A percentile compares a stretch with the other conserved stretches of the same genome.
phyloP scores from a whole-genome alignment of 2,888 invertebrate species.

The Liopterus haemorrhoidalis region DNA sequence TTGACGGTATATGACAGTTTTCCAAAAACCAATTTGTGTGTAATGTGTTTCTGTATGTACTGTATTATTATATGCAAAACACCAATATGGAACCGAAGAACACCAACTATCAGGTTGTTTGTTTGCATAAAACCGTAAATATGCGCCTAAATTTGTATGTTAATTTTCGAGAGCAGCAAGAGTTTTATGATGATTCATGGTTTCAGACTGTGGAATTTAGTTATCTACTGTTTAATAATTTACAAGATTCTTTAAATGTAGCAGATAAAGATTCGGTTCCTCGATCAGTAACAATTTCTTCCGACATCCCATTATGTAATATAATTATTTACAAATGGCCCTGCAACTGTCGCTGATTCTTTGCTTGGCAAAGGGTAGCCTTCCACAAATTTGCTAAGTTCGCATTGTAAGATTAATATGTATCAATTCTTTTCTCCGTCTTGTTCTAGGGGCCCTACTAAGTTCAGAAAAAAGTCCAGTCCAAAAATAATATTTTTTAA shows the following conservation, averaged over 20 bases:
- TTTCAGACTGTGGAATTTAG: conserved; percentile 33
- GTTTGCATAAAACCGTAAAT: conserved; percentile 34
- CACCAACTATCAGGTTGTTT: conserved; percentile 36
- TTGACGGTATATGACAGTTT: too few species aligned
- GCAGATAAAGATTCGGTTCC: conserved; percentile 33
- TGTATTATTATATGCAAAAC: conserved; percentile 33
- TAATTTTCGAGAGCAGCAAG: conserved; percentile 36
- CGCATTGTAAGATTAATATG: conserved; percentile 34
- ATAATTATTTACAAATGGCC: conserved; percentile 31
- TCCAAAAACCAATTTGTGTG: too few species aligned
- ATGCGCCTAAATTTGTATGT: conserved; percentile 35
- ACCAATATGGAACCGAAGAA: conserved; percentile 32
- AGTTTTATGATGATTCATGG: conserved; percentile 33
- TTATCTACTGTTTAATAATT: conserved; percentile 30
- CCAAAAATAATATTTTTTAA: not conserved
- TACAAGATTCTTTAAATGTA: conserved; percentile 32
- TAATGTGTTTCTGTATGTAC: too few species aligned
- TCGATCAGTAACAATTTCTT: conserved; percentile 34
- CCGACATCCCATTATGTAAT: conserved; percentile 31
- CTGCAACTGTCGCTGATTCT: conserved; percentile 32
- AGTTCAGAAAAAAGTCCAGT: conserved; percentile 28
- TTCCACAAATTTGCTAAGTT: conserved; percentile 33
- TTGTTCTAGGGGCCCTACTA: conserved; percentile 33
- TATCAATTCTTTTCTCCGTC: conserved; percentile 32
- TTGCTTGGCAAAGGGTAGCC: conserved; percentile 34